These are phyloP conservation scores for Ptychoptera albimana DNA, from an alignment of 2,888 invertebrate genomes.

Conservation along the genomic window DNA sequence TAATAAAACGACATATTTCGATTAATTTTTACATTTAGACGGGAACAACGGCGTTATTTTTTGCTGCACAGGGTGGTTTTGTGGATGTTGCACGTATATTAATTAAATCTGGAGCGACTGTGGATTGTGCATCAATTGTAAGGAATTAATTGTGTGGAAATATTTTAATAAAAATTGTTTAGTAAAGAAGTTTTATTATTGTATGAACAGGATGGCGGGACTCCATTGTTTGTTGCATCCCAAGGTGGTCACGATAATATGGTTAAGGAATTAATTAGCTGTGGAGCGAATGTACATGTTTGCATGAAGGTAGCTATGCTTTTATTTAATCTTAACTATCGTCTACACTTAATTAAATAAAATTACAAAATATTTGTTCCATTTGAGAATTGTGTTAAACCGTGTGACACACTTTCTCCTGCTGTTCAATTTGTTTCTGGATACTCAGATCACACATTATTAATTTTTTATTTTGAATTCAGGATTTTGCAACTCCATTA, in stretches of 20 bases:
- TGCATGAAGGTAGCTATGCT: slow-evolving; percentile 72
- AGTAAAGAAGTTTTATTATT: slow-evolving; percentile 2
- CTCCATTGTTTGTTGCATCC: slow-evolving; percentile 78
- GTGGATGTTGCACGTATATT: slow-evolving; percentile 65
- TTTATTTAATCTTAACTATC: no score
- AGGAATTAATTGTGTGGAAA: slow-evolving; percentile 19
- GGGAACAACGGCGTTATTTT: slow-evolving; percentile 84
- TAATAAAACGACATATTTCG: not conserved
- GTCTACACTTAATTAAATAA: no score
- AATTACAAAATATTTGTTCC: no score
- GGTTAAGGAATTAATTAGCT: slow-evolving; percentile 64
- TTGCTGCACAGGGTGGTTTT: slow-evolving; percentile 86
- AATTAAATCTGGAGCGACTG: slow-evolving; percentile 59
- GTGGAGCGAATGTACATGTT: slow-evolving; percentile 66
- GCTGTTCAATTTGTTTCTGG: not conserved
- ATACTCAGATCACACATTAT: not conserved
- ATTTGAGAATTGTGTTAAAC: no score
- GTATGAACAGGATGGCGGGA: slow-evolving; percentile 72
- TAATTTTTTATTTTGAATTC: slow-evolving; percentile 13
- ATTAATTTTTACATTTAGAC: slow-evolving; percentile 41
- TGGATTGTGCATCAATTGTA: slow-evolving; percentile 67
- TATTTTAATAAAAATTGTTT: slow-evolving; percentile 1
- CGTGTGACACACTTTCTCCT: no score
- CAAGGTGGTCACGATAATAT: slow-evolving; percentile 84
- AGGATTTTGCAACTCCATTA: slow-evolving; percentile 84